Conservation (phyloP, 2,797 vertebrate genomes). For the Pantherophis alleghaniensis region DNA sequence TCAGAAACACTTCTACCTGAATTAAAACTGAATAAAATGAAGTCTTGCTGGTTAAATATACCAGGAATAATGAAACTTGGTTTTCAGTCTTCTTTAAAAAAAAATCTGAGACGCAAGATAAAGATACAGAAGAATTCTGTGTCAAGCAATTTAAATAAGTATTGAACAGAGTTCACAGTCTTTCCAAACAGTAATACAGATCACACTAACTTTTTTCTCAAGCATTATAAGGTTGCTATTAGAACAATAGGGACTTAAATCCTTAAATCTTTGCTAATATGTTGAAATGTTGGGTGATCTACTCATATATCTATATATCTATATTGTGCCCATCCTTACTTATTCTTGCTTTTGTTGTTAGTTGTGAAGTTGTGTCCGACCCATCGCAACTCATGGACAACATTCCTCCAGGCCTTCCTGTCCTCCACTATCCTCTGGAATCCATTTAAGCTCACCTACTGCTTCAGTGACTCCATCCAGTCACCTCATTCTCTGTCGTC, state of each 20-base stretch:
- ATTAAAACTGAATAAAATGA: constrained; percentile 3
- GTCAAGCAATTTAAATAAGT: neutral
- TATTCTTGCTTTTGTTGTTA: neutral
- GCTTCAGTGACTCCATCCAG: too few relatives aligned
- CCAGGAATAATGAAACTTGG: neutral
- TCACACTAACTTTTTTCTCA: neutral
- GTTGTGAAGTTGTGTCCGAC: too few relatives aligned
- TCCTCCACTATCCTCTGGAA: too few relatives aligned
- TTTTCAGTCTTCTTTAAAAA: neutral
- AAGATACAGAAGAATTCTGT: neutral
- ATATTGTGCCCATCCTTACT: neutral
- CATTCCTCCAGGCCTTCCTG: too few relatives aligned
- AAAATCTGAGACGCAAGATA: neutral
- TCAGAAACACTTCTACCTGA: neutral
- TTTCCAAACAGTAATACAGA: neutral
- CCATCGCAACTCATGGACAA: too few relatives aligned
- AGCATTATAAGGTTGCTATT: neutral
- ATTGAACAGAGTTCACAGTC: neutral
- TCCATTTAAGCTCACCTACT: too few relatives aligned
- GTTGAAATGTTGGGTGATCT: neutral
- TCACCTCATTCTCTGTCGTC: too few relatives aligned
- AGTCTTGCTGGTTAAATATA: neutral
- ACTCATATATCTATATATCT: neutral
- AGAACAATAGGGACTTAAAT: neutral
- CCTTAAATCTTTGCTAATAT: neutral